Base-by-base conservation (phyloP, 2,888 invertebrate genomes). In the Leptinotarsa haldemani region DNA sequence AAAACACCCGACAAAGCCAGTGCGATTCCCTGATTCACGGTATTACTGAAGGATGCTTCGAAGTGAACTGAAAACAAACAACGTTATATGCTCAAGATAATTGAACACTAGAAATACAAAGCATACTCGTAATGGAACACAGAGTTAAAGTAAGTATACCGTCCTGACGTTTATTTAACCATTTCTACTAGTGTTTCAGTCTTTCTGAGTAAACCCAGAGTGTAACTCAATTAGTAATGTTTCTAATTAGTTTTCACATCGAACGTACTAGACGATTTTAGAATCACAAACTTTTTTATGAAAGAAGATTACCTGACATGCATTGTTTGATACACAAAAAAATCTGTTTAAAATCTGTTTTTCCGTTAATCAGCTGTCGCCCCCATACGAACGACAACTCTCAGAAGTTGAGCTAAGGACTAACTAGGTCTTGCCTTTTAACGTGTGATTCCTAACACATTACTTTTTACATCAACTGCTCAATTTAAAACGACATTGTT, bases 101-200 rank as follows among this genome's bases (percentile, higher is more conserved):
- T 56, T 56, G 22, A 56, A 56, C 15, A 56, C 56, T 56, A 22
- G 20, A 56, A 56, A 22, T 56, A 56, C 56, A 56, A 56, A 56
- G 56, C 25, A 22, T 15, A 40, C 40, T 40, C 40, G 40, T 40
- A 56, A 22, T 56, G 13, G 20, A 18, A 56, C 12, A 56, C 56
- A 56, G 56, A 22, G 56, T 56, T 56, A 4, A 56, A 56, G 20
- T 56, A 20, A 56, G 56, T 22, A 56, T 56, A 56, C 56, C 22
- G 12, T 22, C 9, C 56, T 12, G 56, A 15, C 56, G 56, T 22
- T 56, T 20, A 56, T 56, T 56, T 22, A 56, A 22, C 56, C 22
- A 25, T 22, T 16, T 56, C 22, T 20, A 22, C 56, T 56, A 22
- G 20, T 56, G 56, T 56, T 56, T 22, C 13, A 22, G 56, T 22